phyloP scores from a whole-genome alignment of 1,140 invertebrate genomes.

The Drosophila pruinosa region DNA sequence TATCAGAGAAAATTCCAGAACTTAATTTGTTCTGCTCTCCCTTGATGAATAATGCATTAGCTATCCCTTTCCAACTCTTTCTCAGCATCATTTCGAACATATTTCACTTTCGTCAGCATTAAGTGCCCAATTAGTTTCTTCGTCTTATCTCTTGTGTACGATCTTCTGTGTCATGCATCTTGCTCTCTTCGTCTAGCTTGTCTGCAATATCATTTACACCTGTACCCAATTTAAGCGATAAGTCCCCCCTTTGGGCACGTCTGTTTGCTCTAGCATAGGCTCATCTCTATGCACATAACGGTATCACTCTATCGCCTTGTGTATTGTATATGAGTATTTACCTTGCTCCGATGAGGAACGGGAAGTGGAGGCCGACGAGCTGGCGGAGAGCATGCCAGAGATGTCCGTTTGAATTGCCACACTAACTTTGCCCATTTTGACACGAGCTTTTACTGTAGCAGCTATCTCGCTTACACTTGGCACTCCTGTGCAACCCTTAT shows the following conservation, averaged over 20 bases:
- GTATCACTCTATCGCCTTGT: conserved; percentile 2
- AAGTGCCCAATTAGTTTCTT: conserved; percentile 31
- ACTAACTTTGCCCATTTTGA: conserved; percentile 63
- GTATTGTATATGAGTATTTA: conserved; percentile 51
- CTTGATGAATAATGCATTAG: conserved; percentile 4
- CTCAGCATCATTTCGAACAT: background rate
- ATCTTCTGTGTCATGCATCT: conserved; percentile 28
- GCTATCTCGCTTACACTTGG: background rate
- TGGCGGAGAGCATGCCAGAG: conserved; percentile 71
- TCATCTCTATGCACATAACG: conserved; percentile 39
- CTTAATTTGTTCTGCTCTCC: background rate
- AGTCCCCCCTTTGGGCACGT: conserved; percentile 6
- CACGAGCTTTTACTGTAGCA: background rate
- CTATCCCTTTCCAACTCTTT: conserved; percentile 2
- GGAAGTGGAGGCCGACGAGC: conserved; percentile 66
- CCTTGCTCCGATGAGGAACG: conserved; percentile 78
- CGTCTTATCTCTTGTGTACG: conserved; percentile 24
- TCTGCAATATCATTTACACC: conserved; percentile 57
- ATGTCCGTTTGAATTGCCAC: conserved; percentile 80
- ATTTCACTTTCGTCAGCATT: conserved; percentile 24
- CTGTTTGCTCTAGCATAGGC: conserved; percentile 50
- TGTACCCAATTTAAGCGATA: conserved; percentile 56
- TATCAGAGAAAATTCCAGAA: background rate
- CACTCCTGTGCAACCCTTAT: conserved; percentile 19
- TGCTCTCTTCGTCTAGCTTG: background rate